Percentiles rank a stretch among this genome's conserved stretches.
phyloP scores from a whole-genome alignment of 2,888 invertebrate species.

The Melieria omissa region DNA sequence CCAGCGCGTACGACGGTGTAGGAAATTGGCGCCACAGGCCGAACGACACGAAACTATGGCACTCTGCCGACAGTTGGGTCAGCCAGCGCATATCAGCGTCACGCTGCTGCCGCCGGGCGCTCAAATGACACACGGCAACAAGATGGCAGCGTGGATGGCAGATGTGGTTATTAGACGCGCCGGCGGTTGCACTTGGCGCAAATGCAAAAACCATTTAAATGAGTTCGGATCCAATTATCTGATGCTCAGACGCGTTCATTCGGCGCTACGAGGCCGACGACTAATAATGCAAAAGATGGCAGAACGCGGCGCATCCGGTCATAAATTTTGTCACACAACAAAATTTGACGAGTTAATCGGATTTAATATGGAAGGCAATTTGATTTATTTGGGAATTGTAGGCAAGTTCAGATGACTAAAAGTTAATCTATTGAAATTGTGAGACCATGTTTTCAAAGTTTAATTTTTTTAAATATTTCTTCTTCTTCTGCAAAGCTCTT shows the following conservation, averaged over 20 bases:
- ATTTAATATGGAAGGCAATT: slow-evolving; percentile 26
- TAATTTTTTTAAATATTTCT: too few relatives aligned
- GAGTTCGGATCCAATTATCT: slow-evolving; percentile 37
- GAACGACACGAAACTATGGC: neutral
- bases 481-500: too few relatives aligned
- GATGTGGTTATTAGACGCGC: neutral
- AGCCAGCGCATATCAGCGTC: neutral
- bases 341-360: slow-evolving; percentile 20
- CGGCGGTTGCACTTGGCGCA: slow-evolving; percentile 8
- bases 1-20: slow-evolving; percentile 1
- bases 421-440: too few relatives aligned
- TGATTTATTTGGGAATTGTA: neutral
- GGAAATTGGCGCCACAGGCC: slow-evolving; percentile 11
- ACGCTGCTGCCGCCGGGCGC: neutral
- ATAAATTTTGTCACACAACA: slow-evolving; percentile 31
- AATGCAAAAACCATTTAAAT: slow-evolving; percentile 25
- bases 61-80: neutral
- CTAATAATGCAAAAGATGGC: slow-evolving; percentile 18
- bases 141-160: too few relatives aligned
- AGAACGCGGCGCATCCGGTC: slow-evolving; percentile 29
- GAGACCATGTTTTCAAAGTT: too few relatives aligned
- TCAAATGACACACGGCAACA: too few relatives aligned
- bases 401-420: too few relatives aligned
- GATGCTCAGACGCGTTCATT: slow-evolving; percentile 22
- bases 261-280: slow-evolving; percentile 7